These are phyloP conservation scores for Thecophora atra DNA, from an alignment of 2,888 invertebrate species.

Conservation along the genomic window DNA sequence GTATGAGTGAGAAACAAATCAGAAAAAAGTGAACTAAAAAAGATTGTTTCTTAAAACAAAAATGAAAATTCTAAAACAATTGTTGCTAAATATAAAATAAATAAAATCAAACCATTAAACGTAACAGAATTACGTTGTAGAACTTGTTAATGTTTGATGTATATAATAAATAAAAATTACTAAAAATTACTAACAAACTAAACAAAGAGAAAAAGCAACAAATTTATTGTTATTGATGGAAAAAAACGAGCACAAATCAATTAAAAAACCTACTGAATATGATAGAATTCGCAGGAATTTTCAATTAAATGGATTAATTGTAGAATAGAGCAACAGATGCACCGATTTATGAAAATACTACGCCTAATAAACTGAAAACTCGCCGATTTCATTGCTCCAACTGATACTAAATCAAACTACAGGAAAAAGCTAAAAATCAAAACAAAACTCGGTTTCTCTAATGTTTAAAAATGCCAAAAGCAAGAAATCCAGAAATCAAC, in stretches of 20 bases:
- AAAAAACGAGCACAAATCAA: background rate
- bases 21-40: background rate
- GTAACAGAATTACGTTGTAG: background rate
- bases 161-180: background rate
- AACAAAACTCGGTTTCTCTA: background rate
- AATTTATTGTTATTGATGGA: slow-evolving; percentile 26
- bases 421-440: background rate
- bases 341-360: background rate
- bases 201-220: background rate
- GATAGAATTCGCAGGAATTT: too few species aligned
- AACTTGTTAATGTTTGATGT: slow-evolving; percentile 31
- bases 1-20: slow-evolving; percentile 10
- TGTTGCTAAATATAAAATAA: background rate
- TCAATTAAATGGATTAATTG: background rate
- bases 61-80: background rate
- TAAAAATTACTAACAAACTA: background rate
- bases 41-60: background rate
- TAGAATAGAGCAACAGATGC: background rate
- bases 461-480: too few species aligned
- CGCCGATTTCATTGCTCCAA: background rate
- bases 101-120: background rate
- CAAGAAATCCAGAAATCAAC: too few species aligned
- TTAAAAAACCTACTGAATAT: background rate
- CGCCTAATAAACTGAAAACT: background rate
- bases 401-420: background rate